Evolutionary conservation across 2,888 invertebrate species (phyloP), one percentile per base, ranked within the genome.

Genomic region (Rhopalosiphum nymphaeae): DNA sequence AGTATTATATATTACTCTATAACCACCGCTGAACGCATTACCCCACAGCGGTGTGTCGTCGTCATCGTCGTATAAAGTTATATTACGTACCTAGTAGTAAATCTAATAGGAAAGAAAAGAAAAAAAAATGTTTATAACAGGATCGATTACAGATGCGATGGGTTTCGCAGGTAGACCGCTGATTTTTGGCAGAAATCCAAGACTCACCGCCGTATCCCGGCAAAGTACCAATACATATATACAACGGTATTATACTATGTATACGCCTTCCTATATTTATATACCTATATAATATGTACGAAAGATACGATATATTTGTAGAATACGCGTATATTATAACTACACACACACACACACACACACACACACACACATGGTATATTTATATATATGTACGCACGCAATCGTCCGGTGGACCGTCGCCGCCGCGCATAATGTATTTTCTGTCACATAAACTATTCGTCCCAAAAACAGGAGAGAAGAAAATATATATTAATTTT

Each of bases 381-480:
- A 91, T 2, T 13, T 26, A 42, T 16, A n/a, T 26, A n/a, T 25
- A 46, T 61, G 13, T 78, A 36, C 16, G 29, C 92, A 67, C 88
- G 88, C 87, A 53, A 92, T 92, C 87, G 90, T 46, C 26, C 36
- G 49, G 25, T 78, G 78, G 29, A 42, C 26, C 89, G 44, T 21
- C 49, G 67, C 78, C 67, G 89, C 53, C 53, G 67, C 78, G 92
- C 92, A 78, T 89, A 89, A 89, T 89, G 92, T 89, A 44, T 93
- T 78, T 93, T 93, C 92, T 78, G 92, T 93, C 92, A 93, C 92
- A 93, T 93, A 93, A 93, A 93, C 92, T 89, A 93, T 89, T 78
- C 92, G 92, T 93, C 92, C 92, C 89, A 78, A 89, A 93, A 93
- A 93, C 53, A 29, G 92, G 78, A 44, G 53, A 88, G 78, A 78